These are phyloP conservation scores for Philopedon plagiatum DNA, from an alignment of 2,888 invertebrate species.

Conservation along the genomic window DNA sequence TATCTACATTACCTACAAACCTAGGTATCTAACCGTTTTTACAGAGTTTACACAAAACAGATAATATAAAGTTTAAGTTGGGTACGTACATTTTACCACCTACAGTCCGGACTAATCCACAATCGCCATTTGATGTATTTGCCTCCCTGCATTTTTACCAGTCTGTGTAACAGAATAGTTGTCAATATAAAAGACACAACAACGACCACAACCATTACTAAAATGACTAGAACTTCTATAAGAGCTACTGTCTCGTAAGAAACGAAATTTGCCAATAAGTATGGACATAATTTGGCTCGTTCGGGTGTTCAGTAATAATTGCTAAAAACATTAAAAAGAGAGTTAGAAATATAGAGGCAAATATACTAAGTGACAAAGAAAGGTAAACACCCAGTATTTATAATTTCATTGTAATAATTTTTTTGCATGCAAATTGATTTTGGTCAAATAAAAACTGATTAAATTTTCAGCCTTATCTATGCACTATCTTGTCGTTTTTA, in stretches of 20 bases:
- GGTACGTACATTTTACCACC: background rate
- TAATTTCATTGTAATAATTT: no score
- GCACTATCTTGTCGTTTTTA: no score
- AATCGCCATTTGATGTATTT: background rate
- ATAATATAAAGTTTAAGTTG: background rate
- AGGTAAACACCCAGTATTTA: no score
- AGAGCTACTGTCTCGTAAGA: background rate
- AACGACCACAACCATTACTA: constrained; percentile 18
- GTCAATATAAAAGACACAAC: constrained; percentile 14
- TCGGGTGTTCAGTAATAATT: constrained; percentile 8
- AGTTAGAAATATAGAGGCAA: background rate
- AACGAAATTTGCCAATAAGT: background rate
- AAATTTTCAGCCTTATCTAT: no score
- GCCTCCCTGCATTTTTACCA: background rate
- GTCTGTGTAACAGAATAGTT: background rate
- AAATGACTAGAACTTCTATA: constrained; percentile 14
- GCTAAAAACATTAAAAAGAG: no score
- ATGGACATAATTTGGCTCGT: background rate
- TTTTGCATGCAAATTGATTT: no score
- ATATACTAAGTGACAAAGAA: no score
- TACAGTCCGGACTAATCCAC: background rate
- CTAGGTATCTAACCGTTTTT: no score
- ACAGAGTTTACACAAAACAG: no score
- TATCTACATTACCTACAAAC: no score
- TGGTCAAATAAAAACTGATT: no score